Evolutionary conservation across 1,140 invertebrate genomes (phyloP).

Genomic region (Daktulosphaira vitifoliae): DNA sequence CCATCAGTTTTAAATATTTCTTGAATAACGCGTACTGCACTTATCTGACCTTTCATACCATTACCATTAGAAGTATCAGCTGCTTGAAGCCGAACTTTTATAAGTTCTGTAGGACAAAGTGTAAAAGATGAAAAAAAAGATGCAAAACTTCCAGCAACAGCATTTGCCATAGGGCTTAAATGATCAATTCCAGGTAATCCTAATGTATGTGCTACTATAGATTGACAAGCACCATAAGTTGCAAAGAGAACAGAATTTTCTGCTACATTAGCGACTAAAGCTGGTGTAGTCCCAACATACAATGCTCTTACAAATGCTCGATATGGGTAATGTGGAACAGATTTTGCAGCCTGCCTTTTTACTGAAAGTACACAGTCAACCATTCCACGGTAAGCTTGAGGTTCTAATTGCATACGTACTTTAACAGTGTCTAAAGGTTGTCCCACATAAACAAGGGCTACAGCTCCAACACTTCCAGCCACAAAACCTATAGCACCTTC

Average conservation of each 20-base stretch:
- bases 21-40: constrained; percentile 47
- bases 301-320: constrained; percentile 63
- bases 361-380: constrained; percentile 52
- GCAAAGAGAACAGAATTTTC: constrained; percentile 98
- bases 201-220: constrained; percentile 48
- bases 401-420: constrained; percentile 98
- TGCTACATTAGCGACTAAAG: constrained; percentile 87
- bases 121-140: constrained; percentile 95
- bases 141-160: constrained; percentile 83
- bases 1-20: constrained; percentile 69
- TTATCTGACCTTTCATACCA: background rate
- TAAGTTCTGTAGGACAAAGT: constrained; percentile 92
- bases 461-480: constrained; percentile 60
- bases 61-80: background rate
- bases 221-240: constrained; percentile 94
- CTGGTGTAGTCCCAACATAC: constrained; percentile 90
- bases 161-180: constrained; percentile 72
- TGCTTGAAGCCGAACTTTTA: constrained; percentile 90
- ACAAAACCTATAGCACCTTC: constrained; percentile 6
- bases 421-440: constrained; percentile 96
- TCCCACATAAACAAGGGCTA: constrained; percentile 89
- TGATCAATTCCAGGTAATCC: constrained; percentile 42
- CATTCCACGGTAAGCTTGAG: constrained; percentile 72
- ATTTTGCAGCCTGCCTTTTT: background rate
- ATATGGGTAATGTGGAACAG: background rate